Conservation (phyloP, 2,113 vertebrate genomes). For the Gymnogyps californianus region DNA sequence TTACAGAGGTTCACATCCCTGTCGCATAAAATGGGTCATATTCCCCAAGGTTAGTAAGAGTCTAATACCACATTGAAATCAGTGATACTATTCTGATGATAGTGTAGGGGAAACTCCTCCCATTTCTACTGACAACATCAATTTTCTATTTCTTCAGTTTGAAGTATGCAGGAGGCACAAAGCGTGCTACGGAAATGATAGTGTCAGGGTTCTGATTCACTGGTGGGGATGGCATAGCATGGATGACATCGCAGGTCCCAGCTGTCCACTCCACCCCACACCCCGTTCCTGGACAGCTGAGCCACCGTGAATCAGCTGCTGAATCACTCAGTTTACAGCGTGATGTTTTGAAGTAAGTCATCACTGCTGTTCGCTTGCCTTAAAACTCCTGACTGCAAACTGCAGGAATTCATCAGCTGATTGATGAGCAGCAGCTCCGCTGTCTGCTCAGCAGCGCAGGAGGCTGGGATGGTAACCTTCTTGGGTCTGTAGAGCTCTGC, state of each 20-base stretch:
- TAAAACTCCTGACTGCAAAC: background rate
- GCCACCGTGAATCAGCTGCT: background rate
- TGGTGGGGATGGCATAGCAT: background rate
- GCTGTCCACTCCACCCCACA: background rate
- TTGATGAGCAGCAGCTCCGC: background rate
- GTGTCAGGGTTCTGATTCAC: background rate
- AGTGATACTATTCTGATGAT: background rate
- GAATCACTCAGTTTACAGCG: background rate
- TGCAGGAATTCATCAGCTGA: background rate
- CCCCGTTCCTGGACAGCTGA: slow-evolving; percentile 14
- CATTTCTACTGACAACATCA: background rate
- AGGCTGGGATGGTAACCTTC: background rate
- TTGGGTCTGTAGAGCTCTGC: background rate
- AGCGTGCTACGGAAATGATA: background rate
- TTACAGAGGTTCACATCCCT: background rate
- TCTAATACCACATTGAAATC: background rate
- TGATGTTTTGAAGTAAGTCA: background rate
- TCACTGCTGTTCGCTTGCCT: background rate
- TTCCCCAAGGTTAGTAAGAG: background rate
- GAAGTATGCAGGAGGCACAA: background rate
- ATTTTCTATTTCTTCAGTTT: background rate
- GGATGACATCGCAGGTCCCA: background rate
- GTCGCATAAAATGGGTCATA: background rate
- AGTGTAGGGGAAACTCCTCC: background rate
- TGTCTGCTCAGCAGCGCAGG: rapidly evolving